Evolutionary conservation across 2,888 invertebrate genomes (phyloP), one percentile per base, ranked within the genome.

Genomic region (Nemoura dubitans): DNA sequence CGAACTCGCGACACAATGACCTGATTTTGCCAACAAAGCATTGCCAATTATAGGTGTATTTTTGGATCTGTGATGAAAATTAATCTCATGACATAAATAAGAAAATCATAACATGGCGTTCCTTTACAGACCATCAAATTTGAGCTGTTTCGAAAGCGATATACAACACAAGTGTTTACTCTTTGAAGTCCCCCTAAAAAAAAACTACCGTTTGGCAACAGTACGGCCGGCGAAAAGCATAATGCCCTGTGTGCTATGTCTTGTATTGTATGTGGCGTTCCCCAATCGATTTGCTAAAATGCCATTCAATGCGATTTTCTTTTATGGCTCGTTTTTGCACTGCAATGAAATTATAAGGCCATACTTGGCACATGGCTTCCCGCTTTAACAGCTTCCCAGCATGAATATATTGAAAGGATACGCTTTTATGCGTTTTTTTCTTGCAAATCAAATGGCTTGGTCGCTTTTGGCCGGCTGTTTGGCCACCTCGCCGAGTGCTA

Each of bases 1-100:
- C 26, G 78, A 78, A 78, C 78, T 14, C 25, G 78, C 14, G 78
- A 78, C 78, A 26, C 27, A n/a, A 26, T 78, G 78, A 28, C 78
- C 78, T 78, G 10, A 78, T 78, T 78, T 6, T 28, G n/a, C 7
- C 7, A 78, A 78, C 78, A 78, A 78, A 27, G 78, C 78, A 21
- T 27, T 28, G 78, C 78, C 78, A 78, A 78, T 78, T 78, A 78
- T n/a, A 78, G 78, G 78, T 78, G 26, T 78, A 78, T 78, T 78
- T 78, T 78, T 78, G n/a, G 78, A 26, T 6, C 59, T 16, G 59
- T 21, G 59, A 59, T 21, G 59, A 59, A 59, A 59, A 21, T n/a
- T 6, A 36, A 36, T 36, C 36, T 36, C 36, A 36, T 10, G 36
- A 10, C 5, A 6, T 36, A 36, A 36, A 36, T 6, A 36, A 36